Evolutionary conservation across 2,113 vertebrate species (phyloP).

Genomic region (Tonatia bakeri): DNA sequence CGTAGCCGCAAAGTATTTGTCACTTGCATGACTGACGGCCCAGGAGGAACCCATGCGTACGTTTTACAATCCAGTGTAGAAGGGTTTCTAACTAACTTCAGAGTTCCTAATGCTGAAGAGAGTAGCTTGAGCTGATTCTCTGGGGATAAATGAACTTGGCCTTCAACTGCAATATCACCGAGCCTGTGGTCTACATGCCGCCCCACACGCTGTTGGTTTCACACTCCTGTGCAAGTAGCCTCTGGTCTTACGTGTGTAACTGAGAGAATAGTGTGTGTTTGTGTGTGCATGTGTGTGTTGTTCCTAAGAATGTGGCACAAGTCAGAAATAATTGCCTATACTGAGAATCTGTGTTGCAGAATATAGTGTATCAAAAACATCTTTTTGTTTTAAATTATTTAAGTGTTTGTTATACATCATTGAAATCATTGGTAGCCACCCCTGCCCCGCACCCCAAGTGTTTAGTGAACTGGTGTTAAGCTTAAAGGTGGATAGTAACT

Average conservation of each 20-base stretch:
- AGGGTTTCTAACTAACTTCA: slow-evolving; percentile 76
- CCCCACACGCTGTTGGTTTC: slow-evolving; percentile 75
- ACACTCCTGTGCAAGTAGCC: slow-evolving; percentile 80
- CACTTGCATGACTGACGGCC: slow-evolving; percentile 86
- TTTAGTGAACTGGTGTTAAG: slow-evolving; percentile 24
- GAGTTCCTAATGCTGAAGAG: slow-evolving; percentile 73
- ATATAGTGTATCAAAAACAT: not conserved
- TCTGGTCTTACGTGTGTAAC: slow-evolving; percentile 80
- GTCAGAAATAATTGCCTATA: slow-evolving; percentile 79
- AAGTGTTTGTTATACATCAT: not conserved
- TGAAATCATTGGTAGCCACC: not conserved
- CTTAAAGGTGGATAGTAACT: not conserved
- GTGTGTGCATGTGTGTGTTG: slow-evolving; percentile 75
- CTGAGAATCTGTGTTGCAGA: slow-evolving; percentile 72
- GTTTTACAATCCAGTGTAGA: slow-evolving; percentile 79
- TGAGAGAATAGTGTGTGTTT: slow-evolving; percentile 74
- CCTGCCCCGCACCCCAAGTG: not conserved
- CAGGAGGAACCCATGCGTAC: slow-evolving; percentile 80
- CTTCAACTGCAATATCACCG: slow-evolving; percentile 77
- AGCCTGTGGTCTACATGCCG: slow-evolving; percentile 75
- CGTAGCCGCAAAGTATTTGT: slow-evolving; percentile 81
- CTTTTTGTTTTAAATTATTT: slow-evolving; percentile 37
- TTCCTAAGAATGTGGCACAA: slow-evolving; percentile 83
- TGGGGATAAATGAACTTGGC: slow-evolving; percentile 74
- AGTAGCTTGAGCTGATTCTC: slow-evolving; percentile 75